These are phyloP conservation scores for Blastomussa wellsi DNA, from an alignment of 92 coral and sea anemone genomes.

Conservation along the genomic window DNA sequence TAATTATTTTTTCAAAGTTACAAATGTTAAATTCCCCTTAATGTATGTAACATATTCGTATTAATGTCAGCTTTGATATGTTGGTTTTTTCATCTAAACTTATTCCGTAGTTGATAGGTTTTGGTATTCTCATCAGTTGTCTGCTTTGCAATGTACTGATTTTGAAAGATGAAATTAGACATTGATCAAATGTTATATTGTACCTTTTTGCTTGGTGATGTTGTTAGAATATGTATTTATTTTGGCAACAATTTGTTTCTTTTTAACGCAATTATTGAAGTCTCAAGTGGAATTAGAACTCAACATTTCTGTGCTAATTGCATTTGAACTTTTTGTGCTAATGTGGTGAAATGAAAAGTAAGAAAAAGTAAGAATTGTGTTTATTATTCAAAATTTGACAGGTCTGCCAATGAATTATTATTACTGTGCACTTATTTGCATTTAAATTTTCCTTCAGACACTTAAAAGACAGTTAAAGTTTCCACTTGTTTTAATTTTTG, in stretches of 20 bases:
- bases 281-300: neutral
- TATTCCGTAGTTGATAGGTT: neutral
- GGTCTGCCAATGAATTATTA: neutral
- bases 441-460: constrained; percentile 5
- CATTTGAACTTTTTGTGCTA: neutral
- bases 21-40: neutral
- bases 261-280: neutral
- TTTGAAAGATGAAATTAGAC: neutral
- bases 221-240: neutral
- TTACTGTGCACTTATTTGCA: constrained; percentile 21
- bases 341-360: constrained; percentile 9
- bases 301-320: constrained; percentile 7
- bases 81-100: neutral
- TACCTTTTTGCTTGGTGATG: neutral
- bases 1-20: neutral
- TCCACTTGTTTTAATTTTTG: constrained; percentile 7
- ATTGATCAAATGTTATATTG: neutral
- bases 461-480: constrained; percentile 18
- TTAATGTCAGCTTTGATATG: neutral
- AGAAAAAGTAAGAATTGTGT: neutral
- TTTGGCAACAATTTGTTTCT: neutral
- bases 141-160: neutral
- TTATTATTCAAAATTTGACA: constrained; percentile 17
- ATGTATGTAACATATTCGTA: neutral
- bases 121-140: neutral